Base-by-base conservation (phyloP, 1,140 invertebrate species). In the Metopolophium dirhodum region DNA sequence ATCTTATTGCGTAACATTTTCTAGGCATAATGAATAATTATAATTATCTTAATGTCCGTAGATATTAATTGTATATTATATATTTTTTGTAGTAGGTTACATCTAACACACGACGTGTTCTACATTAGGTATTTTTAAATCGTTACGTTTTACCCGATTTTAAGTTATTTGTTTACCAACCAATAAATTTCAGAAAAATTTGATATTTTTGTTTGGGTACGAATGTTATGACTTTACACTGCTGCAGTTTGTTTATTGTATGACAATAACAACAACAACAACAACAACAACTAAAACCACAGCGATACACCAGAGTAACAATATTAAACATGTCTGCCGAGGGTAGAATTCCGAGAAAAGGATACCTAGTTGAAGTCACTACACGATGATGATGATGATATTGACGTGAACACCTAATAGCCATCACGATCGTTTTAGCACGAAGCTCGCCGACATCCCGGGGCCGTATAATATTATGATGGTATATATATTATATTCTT, bases 341-440 rank as follows among this genome's bases (percentile, higher is more conserved):
- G 61, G 30, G 6, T 77, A 35, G 14, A n/a, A 77, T 18, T n/a
- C 30, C 14, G 30, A 77, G 61, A 77, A 77, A 77, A 77, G 30
- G 61, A 77, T n/a, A 30, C 30, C 9, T 30, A 77, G 61, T 77
- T 18, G 23, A 35, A 68, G 11, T 61, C 30, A 14, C 30, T n/a
- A n/a, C 49, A 51, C 49, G 47, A 20, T 54, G 51, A 54, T 22
- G 20, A 54, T n/a, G n/a, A n/a, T 77, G 14, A n/a, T 26, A n/a
- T 18, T 35, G 20, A 82, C 45, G 30, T 30, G 41, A 35, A 82
- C 30, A 26, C 22, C n/a, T 68, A 20, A 68, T 35, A 45, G 30
- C 61, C 41, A 68, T 82, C 41, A 91, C 89, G 47, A 90, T 47
- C 41, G 41, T 92, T 92, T 92, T 37, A 83, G 91, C 91, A 92